phyloP scores from a whole-genome alignment of 2,888 invertebrate genomes.

The Notodonta ziczac region DNA sequence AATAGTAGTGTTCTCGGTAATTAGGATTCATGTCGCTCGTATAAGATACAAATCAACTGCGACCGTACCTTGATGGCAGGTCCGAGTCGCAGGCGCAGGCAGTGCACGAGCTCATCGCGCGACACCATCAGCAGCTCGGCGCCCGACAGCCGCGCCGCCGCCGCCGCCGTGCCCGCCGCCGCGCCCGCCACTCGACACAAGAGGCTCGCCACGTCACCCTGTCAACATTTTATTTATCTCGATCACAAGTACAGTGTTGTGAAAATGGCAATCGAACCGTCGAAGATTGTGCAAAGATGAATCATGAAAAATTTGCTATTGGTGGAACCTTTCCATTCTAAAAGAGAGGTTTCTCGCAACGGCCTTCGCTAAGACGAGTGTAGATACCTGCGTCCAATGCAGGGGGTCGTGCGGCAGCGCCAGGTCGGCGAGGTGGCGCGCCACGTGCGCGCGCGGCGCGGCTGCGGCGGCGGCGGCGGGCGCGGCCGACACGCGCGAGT shows the following conservation, averaged over 20 bases:
- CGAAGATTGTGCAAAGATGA: too few species aligned
- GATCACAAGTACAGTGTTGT: too few species aligned
- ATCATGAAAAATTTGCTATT: too few species aligned
- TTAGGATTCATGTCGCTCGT: not conserved
- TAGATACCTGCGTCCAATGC: conserved; percentile 63
- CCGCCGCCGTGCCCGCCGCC: conserved; percentile 59
- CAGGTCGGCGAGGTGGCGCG: conserved; percentile 55
- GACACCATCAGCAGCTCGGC: conserved; percentile 92
- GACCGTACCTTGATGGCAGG: conserved; percentile 88
- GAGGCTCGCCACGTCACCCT: conserved; percentile 65
- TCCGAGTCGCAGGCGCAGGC: conserved; percentile 91
- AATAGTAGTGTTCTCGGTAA: not conserved
- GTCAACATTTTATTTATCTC: conserved; percentile 42
- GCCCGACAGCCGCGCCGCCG: conserved; percentile 88
- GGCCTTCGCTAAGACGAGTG: too few species aligned
- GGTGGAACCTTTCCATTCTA: too few species aligned
- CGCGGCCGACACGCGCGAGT: conserved; percentile 41
- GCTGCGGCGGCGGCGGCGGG: conserved; percentile 79
- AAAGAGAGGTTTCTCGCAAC: too few species aligned
- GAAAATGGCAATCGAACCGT: too few species aligned
- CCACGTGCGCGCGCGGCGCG: conserved; percentile 68
- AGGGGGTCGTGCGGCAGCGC: conserved; percentile 62
- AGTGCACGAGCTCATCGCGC: conserved; percentile 91
- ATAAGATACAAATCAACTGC: not conserved
- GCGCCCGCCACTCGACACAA: conserved; percentile 61